A percentile compares a stretch with the other conserved stretches of the same genome.
Evolutionary conservation across 2,113 vertebrate species (phyloP).

Genomic region (Galemys pyrenaicus): DNA sequence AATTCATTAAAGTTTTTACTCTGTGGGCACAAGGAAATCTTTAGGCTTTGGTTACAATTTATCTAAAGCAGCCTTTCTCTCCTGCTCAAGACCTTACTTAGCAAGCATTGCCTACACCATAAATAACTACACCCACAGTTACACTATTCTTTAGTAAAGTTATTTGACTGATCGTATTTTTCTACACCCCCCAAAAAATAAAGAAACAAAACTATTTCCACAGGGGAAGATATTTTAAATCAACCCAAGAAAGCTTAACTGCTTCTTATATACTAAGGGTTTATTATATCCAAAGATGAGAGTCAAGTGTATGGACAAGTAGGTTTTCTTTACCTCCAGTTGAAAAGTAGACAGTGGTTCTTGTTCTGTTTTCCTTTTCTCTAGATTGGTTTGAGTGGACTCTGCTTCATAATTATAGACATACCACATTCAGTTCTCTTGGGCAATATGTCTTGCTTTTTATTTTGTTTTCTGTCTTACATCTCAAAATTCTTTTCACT

Average conservation of each 20-base stretch:
- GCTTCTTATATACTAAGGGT: neutral
- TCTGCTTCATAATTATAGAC: neutral
- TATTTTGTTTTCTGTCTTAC: conserved; percentile 19
- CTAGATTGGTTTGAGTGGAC: neutral
- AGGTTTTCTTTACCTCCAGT: neutral
- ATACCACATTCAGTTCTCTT: neutral
- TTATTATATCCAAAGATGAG: neutral
- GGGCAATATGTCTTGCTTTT: neutral
- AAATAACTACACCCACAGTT: neutral
- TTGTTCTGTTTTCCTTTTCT: neutral
- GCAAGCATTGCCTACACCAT: neutral
- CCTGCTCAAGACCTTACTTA: neutral
- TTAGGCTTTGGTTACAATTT: neutral
- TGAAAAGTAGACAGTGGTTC: neutral
- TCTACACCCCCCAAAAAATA: neutral
- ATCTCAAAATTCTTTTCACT: conserved; percentile 32
- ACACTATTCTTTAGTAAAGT: neutral
- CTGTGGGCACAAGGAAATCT: neutral
- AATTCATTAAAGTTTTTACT: conserved; percentile 48
- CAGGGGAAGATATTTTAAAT: conserved; percentile 27
- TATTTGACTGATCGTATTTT: neutral
- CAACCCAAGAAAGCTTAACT: neutral
- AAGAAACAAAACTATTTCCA: no score
- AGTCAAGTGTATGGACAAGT: neutral
- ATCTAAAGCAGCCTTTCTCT: neutral